phyloP scores from a whole-genome alignment of 2,797 vertebrate genomes.

The Sebastes iracundus region DNA sequence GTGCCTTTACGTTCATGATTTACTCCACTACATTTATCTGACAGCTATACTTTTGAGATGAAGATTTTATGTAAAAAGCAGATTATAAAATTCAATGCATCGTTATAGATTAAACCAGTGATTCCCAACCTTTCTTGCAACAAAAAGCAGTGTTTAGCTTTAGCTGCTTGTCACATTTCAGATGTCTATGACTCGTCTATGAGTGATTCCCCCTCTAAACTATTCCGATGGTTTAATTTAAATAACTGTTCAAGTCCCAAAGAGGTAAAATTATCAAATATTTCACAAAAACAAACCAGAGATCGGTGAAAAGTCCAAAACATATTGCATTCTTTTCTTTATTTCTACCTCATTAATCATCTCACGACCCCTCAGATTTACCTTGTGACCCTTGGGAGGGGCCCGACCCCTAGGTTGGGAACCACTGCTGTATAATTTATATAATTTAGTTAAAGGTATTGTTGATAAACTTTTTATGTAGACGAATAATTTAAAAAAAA shows the following conservation, averaged over 20 bases:
- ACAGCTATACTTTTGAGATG: neutral
- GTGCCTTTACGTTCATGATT: neutral
- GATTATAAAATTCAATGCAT: neutral
- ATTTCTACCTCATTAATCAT: neutral
- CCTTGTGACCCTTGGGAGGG: too few relatives aligned
- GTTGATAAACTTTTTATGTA: too few relatives aligned
- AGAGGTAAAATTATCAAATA: neutral
- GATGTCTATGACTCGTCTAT: neutral
- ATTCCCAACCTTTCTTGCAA: neutral
- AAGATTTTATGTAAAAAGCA: neutral
- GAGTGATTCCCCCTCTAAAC: too few relatives aligned
- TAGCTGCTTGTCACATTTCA: neutral
- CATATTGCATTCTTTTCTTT: neutral
- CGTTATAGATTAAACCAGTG: neutral
- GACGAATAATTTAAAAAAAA: too few relatives aligned
- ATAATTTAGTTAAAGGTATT: too few relatives aligned
- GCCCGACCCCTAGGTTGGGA: too few relatives aligned
- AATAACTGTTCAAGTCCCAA: too few relatives aligned
- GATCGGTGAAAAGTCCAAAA: too few relatives aligned
- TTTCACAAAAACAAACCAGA: neutral
- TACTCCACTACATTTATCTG: neutral
- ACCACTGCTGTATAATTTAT: fast-evolving
- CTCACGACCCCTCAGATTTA: neutral
- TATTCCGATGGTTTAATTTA: too few relatives aligned
- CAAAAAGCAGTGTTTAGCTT: neutral